Percentiles rank a stretch among this genome's conserved stretches.
Conservation (phyloP, 2,797 vertebrate genomes). For the Ceyx erithaca region DNA sequence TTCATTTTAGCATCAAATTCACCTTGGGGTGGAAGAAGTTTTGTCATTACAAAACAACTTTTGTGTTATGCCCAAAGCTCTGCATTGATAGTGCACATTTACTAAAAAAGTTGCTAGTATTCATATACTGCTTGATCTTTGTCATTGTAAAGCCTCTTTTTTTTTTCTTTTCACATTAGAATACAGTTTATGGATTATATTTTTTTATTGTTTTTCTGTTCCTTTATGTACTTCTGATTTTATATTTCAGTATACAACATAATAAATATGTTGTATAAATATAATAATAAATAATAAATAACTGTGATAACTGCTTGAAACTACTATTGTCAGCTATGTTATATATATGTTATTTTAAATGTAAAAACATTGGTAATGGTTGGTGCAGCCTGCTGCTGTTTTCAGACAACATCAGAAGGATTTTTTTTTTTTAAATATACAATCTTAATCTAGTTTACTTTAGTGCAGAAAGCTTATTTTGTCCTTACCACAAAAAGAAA, state of each 20-base stretch:
- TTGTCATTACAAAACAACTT: conserved; percentile 12
- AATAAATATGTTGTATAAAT: no score
- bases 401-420: neutral
- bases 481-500: neutral
- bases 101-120: neutral
- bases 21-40: conserved; percentile 22
- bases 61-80: neutral
- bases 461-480: neutral
- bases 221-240: neutral
- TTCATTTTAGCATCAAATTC: conserved; percentile 16
- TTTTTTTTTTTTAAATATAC: neutral
- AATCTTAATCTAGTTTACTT: neutral
- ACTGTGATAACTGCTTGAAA: conserved; percentile 30
- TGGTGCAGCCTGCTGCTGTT: neutral
- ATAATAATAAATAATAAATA: no score
- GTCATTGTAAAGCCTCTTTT: conserved; percentile 4
- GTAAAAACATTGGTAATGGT: neutral
- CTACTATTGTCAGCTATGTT: neutral
- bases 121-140: neutral
- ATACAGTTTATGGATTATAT: neutral
- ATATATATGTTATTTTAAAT: neutral
- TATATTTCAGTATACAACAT: neutral
- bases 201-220: neutral
- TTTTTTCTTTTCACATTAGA: neutral
- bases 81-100: neutral